Evolutionary conservation across 1,140 invertebrate genomes (phyloP).

Genomic region (Helicorthomorpha holstii): DNA sequence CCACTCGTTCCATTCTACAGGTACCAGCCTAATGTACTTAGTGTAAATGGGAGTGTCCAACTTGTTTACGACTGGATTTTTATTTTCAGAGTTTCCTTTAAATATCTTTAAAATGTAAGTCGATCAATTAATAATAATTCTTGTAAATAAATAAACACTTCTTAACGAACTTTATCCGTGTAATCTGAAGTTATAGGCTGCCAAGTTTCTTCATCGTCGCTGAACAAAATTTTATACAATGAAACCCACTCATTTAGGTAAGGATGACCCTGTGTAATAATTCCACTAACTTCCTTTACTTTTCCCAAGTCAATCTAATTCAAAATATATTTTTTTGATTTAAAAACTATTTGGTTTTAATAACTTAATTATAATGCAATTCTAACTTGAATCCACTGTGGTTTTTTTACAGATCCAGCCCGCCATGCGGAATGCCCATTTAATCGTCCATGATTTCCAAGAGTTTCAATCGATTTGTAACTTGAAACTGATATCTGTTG

Average conservation of each 20-base stretch:
- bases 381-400: conserved; percentile 3
- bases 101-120: conserved; percentile 19
- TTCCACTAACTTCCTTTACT: conserved; percentile 20
- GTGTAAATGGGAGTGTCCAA: conserved; percentile 21
- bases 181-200: conserved; percentile 7
- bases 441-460: conserved; percentile 20
- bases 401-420: conserved; percentile 6
- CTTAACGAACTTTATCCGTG: not conserved
- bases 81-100: conserved; percentile 21
- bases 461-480: conserved; percentile 14
- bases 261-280: conserved; percentile 23
- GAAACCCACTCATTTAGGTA: conserved; percentile 19
- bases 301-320: conserved; percentile 19
- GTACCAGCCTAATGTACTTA: conserved; percentile 21
- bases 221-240: conserved; percentile 19
- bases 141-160: not conserved
- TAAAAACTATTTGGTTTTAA: conserved; percentile 1
- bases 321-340: conserved; percentile 12
- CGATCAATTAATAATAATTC: not conserved
- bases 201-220: conserved; percentile 20
- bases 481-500: conserved; percentile 23
- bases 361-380: not conserved
- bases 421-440: conserved; percentile 16
- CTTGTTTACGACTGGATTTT: conserved; percentile 17
- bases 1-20: conserved; percentile 20